Percentiles rank a stretch among this genome's conserved stretches.
Evolutionary conservation across 2,888 invertebrate genomes (phyloP).

Genomic region (Lordiphosa fenestrarum): DNA sequence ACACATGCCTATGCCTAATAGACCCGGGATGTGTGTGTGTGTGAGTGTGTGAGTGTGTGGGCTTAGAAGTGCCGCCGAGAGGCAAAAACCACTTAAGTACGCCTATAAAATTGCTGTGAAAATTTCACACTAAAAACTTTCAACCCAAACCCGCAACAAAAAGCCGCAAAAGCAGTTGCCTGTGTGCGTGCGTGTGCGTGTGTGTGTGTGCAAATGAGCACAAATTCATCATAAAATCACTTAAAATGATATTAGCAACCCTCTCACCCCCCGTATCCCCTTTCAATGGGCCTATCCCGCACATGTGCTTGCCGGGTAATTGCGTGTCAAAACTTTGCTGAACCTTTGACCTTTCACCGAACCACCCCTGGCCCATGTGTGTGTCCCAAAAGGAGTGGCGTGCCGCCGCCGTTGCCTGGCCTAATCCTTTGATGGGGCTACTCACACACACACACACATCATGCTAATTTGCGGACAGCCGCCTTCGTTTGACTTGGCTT

Average conservation of each 20-base stretch:
- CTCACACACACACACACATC: conserved; percentile 48
- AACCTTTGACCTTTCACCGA: conserved; percentile 68
- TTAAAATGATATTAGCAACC: conserved; percentile 75
- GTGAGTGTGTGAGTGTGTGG: conserved; percentile 7
- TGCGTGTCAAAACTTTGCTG: conserved; percentile 74
- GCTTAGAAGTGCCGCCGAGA: conserved; percentile 68
- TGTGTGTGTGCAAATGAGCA: conserved; percentile 63
- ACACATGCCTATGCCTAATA: conserved; percentile 35
- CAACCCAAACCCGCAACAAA: conserved; percentile 32
- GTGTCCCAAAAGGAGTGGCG: conserved; percentile 1
- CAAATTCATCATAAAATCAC: conserved; percentile 79
- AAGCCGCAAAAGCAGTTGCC: conserved; percentile 37
- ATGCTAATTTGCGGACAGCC: conserved; percentile 74
- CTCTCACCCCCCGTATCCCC: conserved; percentile 27
- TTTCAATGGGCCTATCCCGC: conserved; percentile 53
- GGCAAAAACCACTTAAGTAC: conserved; percentile 71
- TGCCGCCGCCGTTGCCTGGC: conserved; percentile 44
- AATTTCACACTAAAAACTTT: conserved; percentile 74
- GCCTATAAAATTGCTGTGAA: conserved; percentile 73
- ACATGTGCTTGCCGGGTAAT: conserved; percentile 64
- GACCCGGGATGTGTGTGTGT: conserved; percentile 18
- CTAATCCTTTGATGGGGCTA: conserved; percentile 75
- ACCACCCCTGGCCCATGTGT: conserved; percentile 24
- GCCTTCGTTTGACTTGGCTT: conserved; percentile 68
- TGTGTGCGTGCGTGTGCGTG: conserved; percentile 17